Percentiles rank a stretch among this genome's conserved stretches.
These are phyloP conservation scores for Nephrotoma flavescens DNA, from an alignment of 2,888 invertebrate genomes.

Conservation along the genomic window DNA sequence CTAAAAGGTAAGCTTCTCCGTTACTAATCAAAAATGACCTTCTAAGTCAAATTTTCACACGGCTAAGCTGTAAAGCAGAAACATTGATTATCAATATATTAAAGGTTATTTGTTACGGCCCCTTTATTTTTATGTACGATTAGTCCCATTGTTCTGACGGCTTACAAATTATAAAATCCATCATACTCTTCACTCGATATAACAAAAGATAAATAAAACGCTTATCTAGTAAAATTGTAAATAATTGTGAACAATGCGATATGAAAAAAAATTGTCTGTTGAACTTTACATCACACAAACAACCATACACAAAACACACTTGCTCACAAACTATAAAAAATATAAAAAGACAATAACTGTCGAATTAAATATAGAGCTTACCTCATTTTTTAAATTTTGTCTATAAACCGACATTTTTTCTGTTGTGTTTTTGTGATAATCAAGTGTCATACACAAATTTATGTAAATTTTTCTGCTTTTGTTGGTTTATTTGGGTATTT, in stretches of 20 bases:
- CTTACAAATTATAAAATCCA: background rate
- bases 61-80: too few relatives aligned
- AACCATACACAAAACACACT: background rate
- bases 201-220: background rate
- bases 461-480: background rate
- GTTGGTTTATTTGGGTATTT: background rate
- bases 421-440: background rate
- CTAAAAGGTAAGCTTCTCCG: too few relatives aligned
- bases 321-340: background rate
- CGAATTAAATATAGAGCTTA: background rate
- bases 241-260: background rate
- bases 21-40: too few relatives aligned
- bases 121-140: too few relatives aligned
- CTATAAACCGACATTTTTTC: background rate
- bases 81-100: too few relatives aligned
- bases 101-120: too few relatives aligned
- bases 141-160: too few relatives aligned
- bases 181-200: background rate
- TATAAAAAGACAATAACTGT: background rate
- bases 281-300: background rate
- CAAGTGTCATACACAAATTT: background rate
- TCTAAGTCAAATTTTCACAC: too few relatives aligned
- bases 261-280: background rate
- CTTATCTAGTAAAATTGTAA: background rate
- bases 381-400: background rate